These are phyloP conservation scores for Heterotis niloticus DNA, from an alignment of 2,113 vertebrate genomes.

Conservation along the genomic window DNA sequence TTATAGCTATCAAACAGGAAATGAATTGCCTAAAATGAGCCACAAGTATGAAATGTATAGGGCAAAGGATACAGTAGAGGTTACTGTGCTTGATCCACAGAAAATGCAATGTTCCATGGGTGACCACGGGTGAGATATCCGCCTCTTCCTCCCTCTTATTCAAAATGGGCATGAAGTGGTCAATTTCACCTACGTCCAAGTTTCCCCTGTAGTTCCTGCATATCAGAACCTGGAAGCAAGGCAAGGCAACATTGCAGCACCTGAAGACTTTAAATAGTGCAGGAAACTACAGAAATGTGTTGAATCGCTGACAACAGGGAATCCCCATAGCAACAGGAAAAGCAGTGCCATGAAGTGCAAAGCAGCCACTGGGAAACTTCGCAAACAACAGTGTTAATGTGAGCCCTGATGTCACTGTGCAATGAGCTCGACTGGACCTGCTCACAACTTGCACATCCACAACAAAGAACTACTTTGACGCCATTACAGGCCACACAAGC, in stretches of 20 bases:
- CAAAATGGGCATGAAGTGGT: conserved; percentile 73
- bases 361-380: background rate
- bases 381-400: conserved; percentile 6
- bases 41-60: conserved; percentile 23
- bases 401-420: background rate
- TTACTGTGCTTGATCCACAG: conserved; percentile 76
- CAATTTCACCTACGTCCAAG: conserved; percentile 69
- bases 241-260: background rate
- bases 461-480: background rate
- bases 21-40: background rate
- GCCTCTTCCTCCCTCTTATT: conserved; percentile 69
- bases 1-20: background rate
- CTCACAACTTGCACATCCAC: background rate
- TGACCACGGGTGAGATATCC: conserved; percentile 61
- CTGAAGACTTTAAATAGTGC: no score
- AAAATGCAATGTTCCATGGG: conserved; percentile 64
- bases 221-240: conserved; percentile 61
- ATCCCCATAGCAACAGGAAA: background rate
- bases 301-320: background rate
- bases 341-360: background rate
- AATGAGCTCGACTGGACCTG: background rate
- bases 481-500: background rate
- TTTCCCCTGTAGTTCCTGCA: conserved; percentile 74
- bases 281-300: background rate
- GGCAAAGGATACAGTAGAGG: conserved; percentile 68